Evolutionary conservation across 2,797 vertebrate species (phyloP).

Genomic region (Ammospiza maritima): DNA sequence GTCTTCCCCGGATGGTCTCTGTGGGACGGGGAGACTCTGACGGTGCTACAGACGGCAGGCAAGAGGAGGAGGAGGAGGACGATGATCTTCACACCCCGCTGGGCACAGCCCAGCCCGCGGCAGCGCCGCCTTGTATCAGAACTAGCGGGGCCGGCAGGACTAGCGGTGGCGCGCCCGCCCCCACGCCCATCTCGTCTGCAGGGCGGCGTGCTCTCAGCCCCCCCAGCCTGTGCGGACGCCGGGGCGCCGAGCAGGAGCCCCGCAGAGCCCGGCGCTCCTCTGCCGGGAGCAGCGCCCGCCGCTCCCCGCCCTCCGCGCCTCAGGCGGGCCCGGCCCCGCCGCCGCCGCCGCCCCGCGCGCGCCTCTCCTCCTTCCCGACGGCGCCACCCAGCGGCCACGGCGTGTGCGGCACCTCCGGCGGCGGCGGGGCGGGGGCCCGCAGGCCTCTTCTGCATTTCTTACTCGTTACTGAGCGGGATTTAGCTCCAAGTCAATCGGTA

Average conservation of each 20-base stretch:
- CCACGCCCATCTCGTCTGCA: background rate
- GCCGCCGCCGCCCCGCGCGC: background rate
- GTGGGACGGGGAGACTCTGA: background rate
- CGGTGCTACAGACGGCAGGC: background rate
- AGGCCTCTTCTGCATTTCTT: rapidly evolving
- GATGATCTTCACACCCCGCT: background rate
- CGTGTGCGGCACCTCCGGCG: background rate
- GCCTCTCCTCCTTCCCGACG: background rate
- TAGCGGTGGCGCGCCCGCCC: background rate
- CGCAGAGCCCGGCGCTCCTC: rapidly evolving
- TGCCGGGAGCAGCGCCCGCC: rapidly evolving
- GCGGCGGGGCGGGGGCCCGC: too few relatives aligned
- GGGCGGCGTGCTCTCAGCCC: too few relatives aligned
- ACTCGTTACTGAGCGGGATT: rapidly evolving
- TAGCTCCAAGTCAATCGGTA: too few relatives aligned
- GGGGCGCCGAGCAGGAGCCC: background rate
- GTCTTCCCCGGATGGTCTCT: background rate
- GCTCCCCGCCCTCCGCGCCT: background rate
- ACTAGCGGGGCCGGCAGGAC: too few relatives aligned
- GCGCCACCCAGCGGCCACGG: background rate
- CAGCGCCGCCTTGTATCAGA: background rate
- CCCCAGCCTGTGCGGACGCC: background rate
- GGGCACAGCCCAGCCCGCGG: background rate
- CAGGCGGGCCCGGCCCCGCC: background rate
- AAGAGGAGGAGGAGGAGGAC: background rate